Evolutionary conservation across 2,797 vertebrate genomes (phyloP), one percentile per base, ranked within the genome.

Genomic region (Aphelocoma californica): DNA sequence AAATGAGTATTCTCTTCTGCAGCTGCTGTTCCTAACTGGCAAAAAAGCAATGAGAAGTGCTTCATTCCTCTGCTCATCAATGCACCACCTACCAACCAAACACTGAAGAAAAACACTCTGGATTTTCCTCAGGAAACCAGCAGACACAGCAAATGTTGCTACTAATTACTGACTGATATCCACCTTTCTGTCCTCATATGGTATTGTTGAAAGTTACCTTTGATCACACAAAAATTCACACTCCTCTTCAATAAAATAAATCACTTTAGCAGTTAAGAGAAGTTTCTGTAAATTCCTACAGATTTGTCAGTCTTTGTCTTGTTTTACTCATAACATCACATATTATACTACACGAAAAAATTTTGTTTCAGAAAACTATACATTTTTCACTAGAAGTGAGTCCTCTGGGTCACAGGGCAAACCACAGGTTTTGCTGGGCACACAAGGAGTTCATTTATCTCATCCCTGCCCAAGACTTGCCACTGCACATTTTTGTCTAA

Each of bases 1-100:
- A 93, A 91, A 86, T 42, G 70, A 91, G 44, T 82, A 77, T 74
- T 95, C 32, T 88, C 23, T 65, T 89, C 75, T 81, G 36, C 53
- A 85, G 58, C 73, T 91, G 72, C 73, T 69, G 31, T 42, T 88
- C 70, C 47, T 75, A 69, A 47, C 79, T 81, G 70, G 58, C 36
- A 95, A 91, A 94, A 86, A 54, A 45, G 10, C 72, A 88, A 8
- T 4, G 45, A 69, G 53, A 81, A 94, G 56, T 50, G 47, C 48
- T 81, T 90, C 51, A 32, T 88, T 90, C 74, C 48, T 91, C 62
- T 79, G 50, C 73, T 96, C 36, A 79, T 80, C 83, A 60, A 3
- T 34, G 67, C 29, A 93, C 67, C 69, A 80, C 38, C 18, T 54
- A 87, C 86, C 45, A 93, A 70, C 50, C 16, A 73, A 66, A 93